Conservation (phyloP, 2,113 vertebrate genomes). For the Chascanopsetta lugubris region DNA sequence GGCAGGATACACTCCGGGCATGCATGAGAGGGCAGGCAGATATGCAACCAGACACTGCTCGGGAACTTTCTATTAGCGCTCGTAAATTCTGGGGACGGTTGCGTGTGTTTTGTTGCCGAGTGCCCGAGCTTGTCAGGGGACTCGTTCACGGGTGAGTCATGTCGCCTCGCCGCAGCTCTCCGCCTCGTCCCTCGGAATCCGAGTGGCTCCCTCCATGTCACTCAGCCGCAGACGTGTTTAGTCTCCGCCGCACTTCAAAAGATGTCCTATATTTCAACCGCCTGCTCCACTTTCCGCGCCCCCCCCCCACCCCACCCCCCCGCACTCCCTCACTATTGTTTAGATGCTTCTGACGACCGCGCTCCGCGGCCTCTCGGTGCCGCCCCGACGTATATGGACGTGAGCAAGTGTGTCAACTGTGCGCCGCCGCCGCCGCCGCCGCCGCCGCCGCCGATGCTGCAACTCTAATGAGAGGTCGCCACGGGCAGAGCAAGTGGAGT, state of each 20-base stretch:
- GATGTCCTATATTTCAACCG: constrained; percentile 6
- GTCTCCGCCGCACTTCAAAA: constrained; percentile 10
- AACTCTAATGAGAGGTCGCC: constrained; percentile 48
- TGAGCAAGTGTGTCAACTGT: constrained; percentile 3
- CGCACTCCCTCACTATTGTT: not conserved
- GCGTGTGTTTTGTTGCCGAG: constrained; percentile 5
- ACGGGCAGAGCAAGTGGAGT: constrained; percentile 34
- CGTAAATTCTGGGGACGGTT: not conserved
- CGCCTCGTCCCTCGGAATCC: not conserved
- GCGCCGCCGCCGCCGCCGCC: constrained; percentile 17
- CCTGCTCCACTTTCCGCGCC: constrained; percentile 4
- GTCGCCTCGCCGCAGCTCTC: not conserved
- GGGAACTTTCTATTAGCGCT: constrained; percentile 15
- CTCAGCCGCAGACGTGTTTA: constrained; percentile 8
- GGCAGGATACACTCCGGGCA: constrained; percentile 30
- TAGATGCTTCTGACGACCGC: not conserved
- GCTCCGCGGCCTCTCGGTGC: not conserved
- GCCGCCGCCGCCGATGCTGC: constrained; percentile 23
- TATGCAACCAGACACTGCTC: not conserved
- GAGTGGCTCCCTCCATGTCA: not conserved
- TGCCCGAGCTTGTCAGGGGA: not conserved
- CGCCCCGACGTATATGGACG: not conserved
- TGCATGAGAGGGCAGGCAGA: constrained; percentile 7
- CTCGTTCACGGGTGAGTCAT: constrained; percentile 1
- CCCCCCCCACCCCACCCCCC: not conserved